Conservation (phyloP, 2,113 vertebrate genomes). For the Donacobius atricapilla region DNA sequence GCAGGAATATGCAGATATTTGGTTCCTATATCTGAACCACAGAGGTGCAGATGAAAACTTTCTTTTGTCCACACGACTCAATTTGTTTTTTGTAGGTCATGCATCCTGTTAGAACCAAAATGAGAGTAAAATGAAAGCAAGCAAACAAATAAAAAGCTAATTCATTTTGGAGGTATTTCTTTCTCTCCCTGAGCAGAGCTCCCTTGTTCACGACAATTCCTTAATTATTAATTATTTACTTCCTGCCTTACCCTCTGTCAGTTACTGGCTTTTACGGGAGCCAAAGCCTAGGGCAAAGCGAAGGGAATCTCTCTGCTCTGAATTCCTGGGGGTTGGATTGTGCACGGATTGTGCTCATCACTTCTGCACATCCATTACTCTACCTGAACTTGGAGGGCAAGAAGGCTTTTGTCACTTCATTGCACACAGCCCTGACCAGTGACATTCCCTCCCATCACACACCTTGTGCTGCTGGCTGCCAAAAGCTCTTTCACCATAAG, state of each 20-base stretch:
- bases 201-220: background rate
- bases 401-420: background rate
- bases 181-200: background rate
- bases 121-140: background rate
- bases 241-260: background rate
- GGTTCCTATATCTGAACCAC: background rate
- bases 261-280: background rate
- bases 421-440: background rate
- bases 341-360: background rate
- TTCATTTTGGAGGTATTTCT: background rate
- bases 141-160: background rate
- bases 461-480: background rate
- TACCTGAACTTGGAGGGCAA: background rate
- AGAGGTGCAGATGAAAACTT: background rate
- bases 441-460: rapidly evolving
- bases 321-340: background rate
- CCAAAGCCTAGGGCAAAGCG: background rate
- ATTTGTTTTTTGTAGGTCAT: background rate
- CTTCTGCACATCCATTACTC: background rate
- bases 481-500: background rate
- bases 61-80: background rate
- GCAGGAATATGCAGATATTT: background rate
- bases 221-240: background rate
- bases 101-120: background rate
- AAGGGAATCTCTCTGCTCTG: background rate